Evolutionary conservation across 2,113 vertebrate species (phyloP), one percentile per base, ranked within the genome.

Genomic region (Perccottus glenii): DNA sequence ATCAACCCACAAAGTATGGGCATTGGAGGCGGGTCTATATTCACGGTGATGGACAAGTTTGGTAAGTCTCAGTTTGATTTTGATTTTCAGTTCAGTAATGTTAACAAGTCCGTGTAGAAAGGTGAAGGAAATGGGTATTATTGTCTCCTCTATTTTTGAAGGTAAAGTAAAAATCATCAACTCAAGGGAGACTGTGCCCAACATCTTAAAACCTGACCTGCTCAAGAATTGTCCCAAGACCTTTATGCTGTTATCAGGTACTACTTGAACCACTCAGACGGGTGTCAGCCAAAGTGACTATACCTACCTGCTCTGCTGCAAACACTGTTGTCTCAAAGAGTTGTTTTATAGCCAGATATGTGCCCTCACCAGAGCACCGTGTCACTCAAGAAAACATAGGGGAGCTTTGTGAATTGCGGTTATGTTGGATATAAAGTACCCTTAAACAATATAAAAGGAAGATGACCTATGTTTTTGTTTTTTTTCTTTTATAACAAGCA

Each of bases 1-100:
- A 71, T 95, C 43, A 93, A 97, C 81, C 96, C 96, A 0, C 97
- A 99, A 90, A 99, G 97, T 67, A 94, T 94, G 53, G 96, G 97
- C 42, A 80, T 98, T 12, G 97, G 97, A 0, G 97, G 97, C 50
- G 97, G 96, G 0, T 89, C 94, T 16, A 52, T 98, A 27, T 96
- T 98, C 87, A 97, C 95, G 49, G 92, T 98, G 89, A 95, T 95
- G 66, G 90, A 95, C 38, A 91, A 90, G 5, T 93, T 86, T 79
- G 96, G 97, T 98, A 90, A 71, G 36, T 49, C 12, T 46, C 9
- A n/a, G 6, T 16, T 14, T 11, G 7, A 27, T 43, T 27, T 53
- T 11, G 11, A 49, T 45, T 42, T 11, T 38, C 32, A 51, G 5
- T 42, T 11, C 11, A 50, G 32, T 27, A 48, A 1, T 19, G 10